Base-by-base conservation (phyloP, 2,797 vertebrate genomes). In the Lacerta viridis region DNA sequence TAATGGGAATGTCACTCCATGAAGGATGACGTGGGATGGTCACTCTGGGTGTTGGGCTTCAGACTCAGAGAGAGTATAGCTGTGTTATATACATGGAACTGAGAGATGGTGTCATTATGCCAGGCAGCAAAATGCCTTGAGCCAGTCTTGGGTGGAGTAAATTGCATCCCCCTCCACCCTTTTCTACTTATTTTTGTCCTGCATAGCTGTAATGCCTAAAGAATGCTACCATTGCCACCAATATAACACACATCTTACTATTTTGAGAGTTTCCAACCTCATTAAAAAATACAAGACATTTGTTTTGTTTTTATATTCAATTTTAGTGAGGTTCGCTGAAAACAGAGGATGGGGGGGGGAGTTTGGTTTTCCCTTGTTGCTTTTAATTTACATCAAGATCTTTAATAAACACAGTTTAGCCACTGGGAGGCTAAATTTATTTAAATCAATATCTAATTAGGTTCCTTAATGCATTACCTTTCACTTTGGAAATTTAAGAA, bases 401-500 rank as follows among this genome's bases (percentile, higher is more conserved):
- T 61, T 87, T 86, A 94, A 91, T 84, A 94, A 91, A 85, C 79
- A 84, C 15, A 82, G 84, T 83, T 94, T 86, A 92, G 88, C 84
- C 88, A 93, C 79, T 76, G 92, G 91, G 90, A 91, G 83, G 80
- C 83, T 89, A 84, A 87, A 94, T 92, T 92, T 92, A 92, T 95
- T 95, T 93, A 92, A 95, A 93, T 94, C 93, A 90, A 95, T 96
- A 94, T 88, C 84, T 91, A 94, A 94, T 95, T 95, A 94, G 81
- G 4, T 90, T 91, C 29, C 87, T 94, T 91, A 93, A 95, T 93
- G 7, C 68, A 93, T 90, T 95, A 80, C 90, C 84, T 93, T 94
- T 93, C 93, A 75, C 87, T 94, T 84, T 77, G 83, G 82, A 95
- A 94, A 90, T 95, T 90, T 89, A 92, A 94, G 92, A 91, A 91